A percentile compares a stretch with the other conserved stretches of the same genome.
Evolutionary conservation across 2,797 vertebrate genomes (phyloP).

Genomic region (Microtus agrestis): DNA sequence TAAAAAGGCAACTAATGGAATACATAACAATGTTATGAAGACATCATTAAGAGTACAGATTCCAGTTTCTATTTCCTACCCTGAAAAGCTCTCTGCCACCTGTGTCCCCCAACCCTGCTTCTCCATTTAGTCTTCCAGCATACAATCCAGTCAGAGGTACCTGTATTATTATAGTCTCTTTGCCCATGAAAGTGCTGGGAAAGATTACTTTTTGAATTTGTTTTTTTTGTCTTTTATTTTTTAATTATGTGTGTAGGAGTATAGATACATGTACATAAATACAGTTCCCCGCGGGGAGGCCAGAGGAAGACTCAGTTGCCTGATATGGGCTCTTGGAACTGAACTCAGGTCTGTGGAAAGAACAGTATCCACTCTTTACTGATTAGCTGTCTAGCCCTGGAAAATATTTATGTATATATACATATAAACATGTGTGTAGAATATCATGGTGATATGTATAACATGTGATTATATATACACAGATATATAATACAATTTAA

Average conservation of each 20-base stretch:
- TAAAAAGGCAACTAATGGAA: neutral
- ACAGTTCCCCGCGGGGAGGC: neutral
- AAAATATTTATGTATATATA: neutral
- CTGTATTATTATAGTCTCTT: neutral
- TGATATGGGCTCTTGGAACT: neutral
- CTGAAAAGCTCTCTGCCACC: neutral
- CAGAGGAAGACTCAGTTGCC: neutral
- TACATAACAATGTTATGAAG: neutral
- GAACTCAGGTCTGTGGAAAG: neutral
- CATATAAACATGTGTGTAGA: neutral
- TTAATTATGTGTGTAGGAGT: neutral
- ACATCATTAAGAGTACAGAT: neutral
- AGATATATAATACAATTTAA: neutral
- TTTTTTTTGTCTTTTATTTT: neutral
- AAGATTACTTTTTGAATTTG: neutral
- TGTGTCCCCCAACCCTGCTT: neutral
- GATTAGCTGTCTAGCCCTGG: neutral
- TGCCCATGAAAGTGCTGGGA: neutral
- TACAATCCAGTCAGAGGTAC: neutral
- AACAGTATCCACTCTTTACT: neutral
- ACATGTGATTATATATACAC: neutral
- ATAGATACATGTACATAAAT: neutral
- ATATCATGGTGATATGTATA: neutral
- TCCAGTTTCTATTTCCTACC: neutral
- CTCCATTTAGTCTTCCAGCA: neutral